These are phyloP conservation scores for Sus cebifrons DNA, from an alignment of 2,797 vertebrate genomes.

Conservation along the genomic window DNA sequence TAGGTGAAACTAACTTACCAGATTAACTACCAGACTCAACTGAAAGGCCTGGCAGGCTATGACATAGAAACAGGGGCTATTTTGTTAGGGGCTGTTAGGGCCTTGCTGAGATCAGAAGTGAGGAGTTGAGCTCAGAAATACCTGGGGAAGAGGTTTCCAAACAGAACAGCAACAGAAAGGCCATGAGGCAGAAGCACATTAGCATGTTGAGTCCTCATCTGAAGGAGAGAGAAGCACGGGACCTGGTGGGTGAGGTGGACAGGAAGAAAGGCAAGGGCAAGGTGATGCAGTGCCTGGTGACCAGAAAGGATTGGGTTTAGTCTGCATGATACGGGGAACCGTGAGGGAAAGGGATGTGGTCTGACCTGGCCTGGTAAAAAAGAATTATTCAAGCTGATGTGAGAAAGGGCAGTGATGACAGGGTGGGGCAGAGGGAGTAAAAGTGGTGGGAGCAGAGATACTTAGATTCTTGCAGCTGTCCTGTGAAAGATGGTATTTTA, in stretches of 20 bases:
- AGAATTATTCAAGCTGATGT: background rate
- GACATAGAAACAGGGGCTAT: background rate
- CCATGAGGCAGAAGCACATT: background rate
- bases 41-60: background rate
- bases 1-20: background rate
- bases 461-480: background rate
- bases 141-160: background rate
- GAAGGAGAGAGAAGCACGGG: background rate
- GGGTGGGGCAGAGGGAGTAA: rapidly evolving
- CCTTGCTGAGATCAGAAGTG: background rate
- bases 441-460: background rate
- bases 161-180: background rate
- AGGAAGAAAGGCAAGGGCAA: background rate
- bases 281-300: background rate
- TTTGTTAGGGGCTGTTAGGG: background rate
- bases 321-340: background rate
- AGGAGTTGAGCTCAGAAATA: background rate
- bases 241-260: background rate
- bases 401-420: background rate
- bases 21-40: background rate
- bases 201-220: background rate
- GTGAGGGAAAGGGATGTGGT: background rate
- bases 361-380: background rate
- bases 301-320: background rate
- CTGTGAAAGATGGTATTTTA: background rate